Conservation (phyloP, 2,113 vertebrate species). For the Lophius piscatorius region DNA sequence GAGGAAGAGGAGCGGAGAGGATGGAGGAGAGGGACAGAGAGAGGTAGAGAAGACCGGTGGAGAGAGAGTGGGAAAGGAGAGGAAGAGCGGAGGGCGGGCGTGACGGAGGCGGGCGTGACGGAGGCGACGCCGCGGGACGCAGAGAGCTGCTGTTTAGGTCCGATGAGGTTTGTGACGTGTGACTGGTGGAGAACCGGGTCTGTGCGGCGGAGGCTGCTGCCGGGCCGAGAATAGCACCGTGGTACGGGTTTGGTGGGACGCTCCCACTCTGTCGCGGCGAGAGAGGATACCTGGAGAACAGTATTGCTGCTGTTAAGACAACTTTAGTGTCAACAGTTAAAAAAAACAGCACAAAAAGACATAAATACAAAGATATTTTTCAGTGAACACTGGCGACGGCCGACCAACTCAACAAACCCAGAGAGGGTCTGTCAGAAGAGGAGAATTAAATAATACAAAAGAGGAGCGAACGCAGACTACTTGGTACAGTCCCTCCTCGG, state of each 20-base stretch:
- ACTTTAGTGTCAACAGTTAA: constrained; percentile 84
- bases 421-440: constrained; percentile 76
- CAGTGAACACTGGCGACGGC: constrained; percentile 88
- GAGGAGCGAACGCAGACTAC: constrained; percentile 62
- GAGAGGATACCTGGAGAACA: constrained; percentile 81
- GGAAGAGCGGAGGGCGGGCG: constrained; percentile 7
- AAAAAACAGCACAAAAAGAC: constrained; percentile 66
- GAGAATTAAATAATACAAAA: constrained; percentile 76
- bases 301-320: constrained; percentile 88
- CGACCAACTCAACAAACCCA: constrained; percentile 83
- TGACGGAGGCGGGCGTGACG: constrained; percentile 66
- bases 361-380: constrained; percentile 78
- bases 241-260: constrained; percentile 72
- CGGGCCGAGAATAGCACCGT: constrained; percentile 78
- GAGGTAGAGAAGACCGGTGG: constrained; percentile 75
- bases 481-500: constrained; percentile 94
- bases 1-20: constrained; percentile 35
- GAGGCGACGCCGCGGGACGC: constrained; percentile 59
- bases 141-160: constrained; percentile 82
- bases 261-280: constrained; percentile 74
- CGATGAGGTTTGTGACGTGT: constrained; percentile 86
- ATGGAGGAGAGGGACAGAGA: constrained; percentile 74
- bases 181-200: constrained; percentile 80
- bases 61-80: constrained; percentile 40
- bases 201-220: constrained; percentile 76